These are phyloP conservation scores for Pteromalus puparum DNA, from an alignment of 1,140 invertebrate genomes.

Conservation along the genomic window DNA sequence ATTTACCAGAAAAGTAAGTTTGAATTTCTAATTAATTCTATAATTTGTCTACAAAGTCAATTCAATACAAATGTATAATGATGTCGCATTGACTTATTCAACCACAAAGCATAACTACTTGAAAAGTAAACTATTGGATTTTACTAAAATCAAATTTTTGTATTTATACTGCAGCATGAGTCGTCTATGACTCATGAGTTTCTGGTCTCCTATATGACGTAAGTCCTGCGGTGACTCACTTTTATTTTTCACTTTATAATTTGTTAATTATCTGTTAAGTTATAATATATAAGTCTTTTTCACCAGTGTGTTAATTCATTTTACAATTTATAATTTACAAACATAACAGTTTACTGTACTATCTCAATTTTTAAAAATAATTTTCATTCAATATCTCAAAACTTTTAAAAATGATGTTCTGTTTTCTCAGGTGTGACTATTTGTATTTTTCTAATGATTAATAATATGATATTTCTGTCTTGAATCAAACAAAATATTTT, in stretches of 20 bases:
- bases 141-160: constrained; percentile 32
- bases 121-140: background rate
- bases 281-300: background rate
- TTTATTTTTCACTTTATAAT: background rate
- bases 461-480: too few relatives aligned
- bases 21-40: constrained; percentile 44
- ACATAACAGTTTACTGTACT: background rate
- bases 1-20: constrained; percentile 63
- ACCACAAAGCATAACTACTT: background rate
- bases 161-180: constrained; percentile 11
- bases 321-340: background rate
- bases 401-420: background rate
- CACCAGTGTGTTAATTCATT: background rate
- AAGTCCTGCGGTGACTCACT: background rate
- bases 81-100: constrained; percentile 6
- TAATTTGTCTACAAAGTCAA: background rate
- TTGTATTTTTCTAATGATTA: background rate
- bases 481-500: background rate
- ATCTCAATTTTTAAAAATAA: background rate
- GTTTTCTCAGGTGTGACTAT: background rate
- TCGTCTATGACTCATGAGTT: constrained; percentile 16
- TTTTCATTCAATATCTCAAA: background rate
- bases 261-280: constrained; percentile 14
- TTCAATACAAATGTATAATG: constrained; percentile 4
- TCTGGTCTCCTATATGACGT: background rate